Conservation (phyloP, 1,140 invertebrate species). For the Diabrotica virgifera region DNA sequence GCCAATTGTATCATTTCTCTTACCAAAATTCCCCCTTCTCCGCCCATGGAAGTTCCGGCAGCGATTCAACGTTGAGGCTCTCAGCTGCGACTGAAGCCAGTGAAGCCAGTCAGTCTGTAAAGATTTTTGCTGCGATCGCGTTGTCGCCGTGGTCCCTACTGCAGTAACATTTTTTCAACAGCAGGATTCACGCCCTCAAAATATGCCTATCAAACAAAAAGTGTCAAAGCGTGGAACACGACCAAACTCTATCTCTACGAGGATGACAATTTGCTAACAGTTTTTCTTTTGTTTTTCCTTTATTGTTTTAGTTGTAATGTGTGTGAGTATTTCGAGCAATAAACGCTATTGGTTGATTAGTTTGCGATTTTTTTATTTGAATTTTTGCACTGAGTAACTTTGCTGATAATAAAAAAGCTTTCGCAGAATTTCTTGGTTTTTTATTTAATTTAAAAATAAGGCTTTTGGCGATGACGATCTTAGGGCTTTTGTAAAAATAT, state of each 20-base stretch:
- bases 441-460: not conserved
- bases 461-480: not conserved
- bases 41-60: not conserved
- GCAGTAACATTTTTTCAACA: not conserved
- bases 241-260: not conserved
- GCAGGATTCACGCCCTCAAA: not conserved
- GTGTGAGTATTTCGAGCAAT: not conserved
- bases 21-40: not conserved
- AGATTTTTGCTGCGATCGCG: not conserved
- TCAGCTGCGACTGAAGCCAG: not conserved
- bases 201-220: not conserved
- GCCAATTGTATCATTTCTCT: too few relatives aligned
- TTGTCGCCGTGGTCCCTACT: not conserved
- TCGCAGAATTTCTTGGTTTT: not conserved
- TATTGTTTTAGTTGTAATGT: not conserved
- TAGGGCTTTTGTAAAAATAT: too few relatives aligned
- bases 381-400: not conserved
- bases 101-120: not conserved
- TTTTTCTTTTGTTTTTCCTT: not conserved
- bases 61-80: not conserved
- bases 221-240: not conserved
- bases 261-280: not conserved
- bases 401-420: not conserved
- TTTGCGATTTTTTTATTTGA: not conserved
- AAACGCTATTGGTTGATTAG: not conserved